These are phyloP conservation scores for Aptenodytes patagonicus DNA, from an alignment of 2,113 vertebrate genomes.

Conservation along the genomic window DNA sequence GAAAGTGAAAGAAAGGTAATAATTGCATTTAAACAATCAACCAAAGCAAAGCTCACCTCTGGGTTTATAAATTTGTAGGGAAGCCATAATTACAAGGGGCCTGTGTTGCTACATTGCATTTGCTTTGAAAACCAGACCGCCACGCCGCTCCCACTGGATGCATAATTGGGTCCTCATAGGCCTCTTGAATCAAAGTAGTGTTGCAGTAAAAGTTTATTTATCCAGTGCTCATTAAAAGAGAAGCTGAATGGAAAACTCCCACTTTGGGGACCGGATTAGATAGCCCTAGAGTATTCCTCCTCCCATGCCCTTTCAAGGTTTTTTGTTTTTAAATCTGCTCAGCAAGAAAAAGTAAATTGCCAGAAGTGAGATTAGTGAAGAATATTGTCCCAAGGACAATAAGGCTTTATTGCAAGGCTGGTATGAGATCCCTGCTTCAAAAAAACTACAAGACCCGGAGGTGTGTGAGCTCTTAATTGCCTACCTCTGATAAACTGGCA, in stretches of 20 bases:
- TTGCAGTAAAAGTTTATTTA: slow-evolving; percentile 80
- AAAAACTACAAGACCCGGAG: slow-evolving; percentile 74
- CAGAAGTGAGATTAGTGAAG: slow-evolving; percentile 84
- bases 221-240: slow-evolving; percentile 76
- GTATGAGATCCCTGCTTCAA: slow-evolving; percentile 76
- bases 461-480: slow-evolving; percentile 85
- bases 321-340: slow-evolving; percentile 84
- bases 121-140: slow-evolving; percentile 76
- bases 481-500: slow-evolving; percentile 78
- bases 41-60: slow-evolving; percentile 78
- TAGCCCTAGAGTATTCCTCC: slow-evolving; percentile 72
- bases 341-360: slow-evolving; percentile 83
- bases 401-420: slow-evolving; percentile 74
- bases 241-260: slow-evolving; percentile 79
- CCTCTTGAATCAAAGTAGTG: slow-evolving; percentile 74
- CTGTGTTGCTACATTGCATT: slow-evolving; percentile 69
- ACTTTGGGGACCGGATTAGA: slow-evolving; percentile 79
- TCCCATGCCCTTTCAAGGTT: slow-evolving; percentile 71
- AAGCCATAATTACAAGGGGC: slow-evolving; percentile 69
- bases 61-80: slow-evolving; percentile 71
- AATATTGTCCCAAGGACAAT: slow-evolving; percentile 82
- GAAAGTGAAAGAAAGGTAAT: slow-evolving; percentile 78
- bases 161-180: slow-evolving; percentile 78
- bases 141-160: slow-evolving; percentile 62
- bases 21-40: slow-evolving; percentile 76